These are phyloP conservation scores for Congeria kusceri DNA, from an alignment of 2,888 invertebrate species.

Conservation along the genomic window DNA sequence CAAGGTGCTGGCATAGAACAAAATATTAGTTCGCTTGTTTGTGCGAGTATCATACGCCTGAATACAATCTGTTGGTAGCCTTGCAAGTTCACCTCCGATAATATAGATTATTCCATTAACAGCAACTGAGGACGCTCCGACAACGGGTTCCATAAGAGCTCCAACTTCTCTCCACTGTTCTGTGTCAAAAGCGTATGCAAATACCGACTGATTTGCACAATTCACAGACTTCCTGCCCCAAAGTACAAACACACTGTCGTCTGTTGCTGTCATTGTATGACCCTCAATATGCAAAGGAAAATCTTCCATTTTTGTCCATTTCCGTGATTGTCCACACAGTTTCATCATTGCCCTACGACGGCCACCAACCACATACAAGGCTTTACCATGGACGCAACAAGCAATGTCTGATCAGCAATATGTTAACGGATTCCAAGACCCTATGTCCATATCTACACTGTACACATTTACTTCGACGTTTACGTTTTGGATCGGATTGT, in stretches of 20 bases:
- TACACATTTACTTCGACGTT: too few relatives aligned
- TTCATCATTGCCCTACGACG: conserved; percentile 6
- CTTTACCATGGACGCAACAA: conserved; percentile 23
- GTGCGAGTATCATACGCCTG: conserved; percentile 37
- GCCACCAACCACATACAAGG: conserved; percentile 11
- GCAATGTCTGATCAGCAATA: neutral
- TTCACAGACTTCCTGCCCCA: conserved; percentile 18
- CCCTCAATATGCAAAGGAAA: conserved; percentile 16
- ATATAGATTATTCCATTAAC: conserved; percentile 42
- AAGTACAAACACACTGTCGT: conserved; percentile 30
- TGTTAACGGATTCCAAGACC: too few relatives aligned
- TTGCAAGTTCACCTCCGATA: conserved; percentile 36
- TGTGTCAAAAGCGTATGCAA: conserved; percentile 27
- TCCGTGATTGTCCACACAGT: neutral
- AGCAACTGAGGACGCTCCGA: conserved; percentile 45
- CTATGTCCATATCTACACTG: too few relatives aligned
- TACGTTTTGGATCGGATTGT: too few relatives aligned
- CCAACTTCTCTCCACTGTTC: conserved; percentile 40
- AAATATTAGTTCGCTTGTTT: conserved; percentile 20
- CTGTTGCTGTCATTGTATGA: conserved; percentile 38
- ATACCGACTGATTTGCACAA: conserved; percentile 26
- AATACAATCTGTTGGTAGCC: conserved; percentile 28
- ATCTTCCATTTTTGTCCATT: neutral
- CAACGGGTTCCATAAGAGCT: conserved; percentile 39
- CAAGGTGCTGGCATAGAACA: conserved; percentile 37